phyloP scores from a whole-genome alignment of 2,113 vertebrate genomes.

The Psettodes erumei region DNA sequence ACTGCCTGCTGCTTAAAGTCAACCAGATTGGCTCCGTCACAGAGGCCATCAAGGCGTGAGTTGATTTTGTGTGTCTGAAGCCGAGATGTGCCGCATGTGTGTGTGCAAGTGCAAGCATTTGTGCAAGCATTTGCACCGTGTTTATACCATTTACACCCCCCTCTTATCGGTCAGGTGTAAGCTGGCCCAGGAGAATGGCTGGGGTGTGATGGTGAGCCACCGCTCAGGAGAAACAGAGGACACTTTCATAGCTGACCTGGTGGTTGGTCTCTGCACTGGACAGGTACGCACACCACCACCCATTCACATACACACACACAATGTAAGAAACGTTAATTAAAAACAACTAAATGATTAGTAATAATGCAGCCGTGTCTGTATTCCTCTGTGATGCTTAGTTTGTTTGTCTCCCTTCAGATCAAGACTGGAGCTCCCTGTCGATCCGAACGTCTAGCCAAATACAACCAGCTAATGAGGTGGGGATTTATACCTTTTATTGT shows the following conservation, averaged over 20 bases:
- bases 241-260: constrained; percentile 94
- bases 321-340: too few relatives aligned
- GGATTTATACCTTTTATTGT: constrained; percentile 28
- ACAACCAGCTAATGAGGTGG: constrained; percentile 97
- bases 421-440: constrained; percentile 95
- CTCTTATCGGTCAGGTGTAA: constrained; percentile 86
- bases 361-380: neutral
- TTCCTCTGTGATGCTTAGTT: neutral
- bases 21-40: constrained; percentile 95
- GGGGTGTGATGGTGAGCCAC: constrained; percentile 97
- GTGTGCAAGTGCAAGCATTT: neutral
- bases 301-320: neutral
- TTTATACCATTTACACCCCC: neutral
- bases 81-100: neutral
- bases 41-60: constrained; percentile 94
- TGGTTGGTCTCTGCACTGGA: constrained; percentile 94
- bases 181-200: constrained; percentile 94
- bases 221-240: constrained; percentile 95
- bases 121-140: neutral
- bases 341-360: too few relatives aligned
- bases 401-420: constrained; percentile 80
- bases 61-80: constrained; percentile 39
- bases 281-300: constrained; percentile 82
- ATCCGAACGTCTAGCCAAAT: constrained; percentile 94
- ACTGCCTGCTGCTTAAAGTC: constrained; percentile 93